A percentile compares a stretch with the other conserved stretches of the same genome.
Evolutionary conservation across 2,113 vertebrate species (phyloP).

Genomic region (Pachyramphus minor): DNA sequence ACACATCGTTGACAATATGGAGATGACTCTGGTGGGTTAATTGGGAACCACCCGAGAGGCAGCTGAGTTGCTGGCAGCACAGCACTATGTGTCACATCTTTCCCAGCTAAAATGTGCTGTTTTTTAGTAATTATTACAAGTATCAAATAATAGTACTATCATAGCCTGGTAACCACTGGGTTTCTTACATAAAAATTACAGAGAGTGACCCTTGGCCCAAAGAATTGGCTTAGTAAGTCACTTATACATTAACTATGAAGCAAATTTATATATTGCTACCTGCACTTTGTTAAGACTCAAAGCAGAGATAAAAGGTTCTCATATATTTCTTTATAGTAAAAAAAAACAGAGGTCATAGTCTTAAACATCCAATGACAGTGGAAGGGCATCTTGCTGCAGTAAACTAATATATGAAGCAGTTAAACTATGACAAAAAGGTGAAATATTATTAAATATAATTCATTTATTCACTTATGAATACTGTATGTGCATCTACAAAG

Average conservation of each 20-base stretch:
- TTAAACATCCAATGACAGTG: slow-evolving; percentile 1
- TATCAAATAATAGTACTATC: background rate
- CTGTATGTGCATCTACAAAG: slow-evolving; percentile 56
- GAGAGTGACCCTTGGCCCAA: background rate
- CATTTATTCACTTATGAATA: slow-evolving; percentile 69
- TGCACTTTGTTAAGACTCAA: slow-evolving; percentile 40
- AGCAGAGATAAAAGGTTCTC: background rate
- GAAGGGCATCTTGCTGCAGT: slow-evolving; percentile 29
- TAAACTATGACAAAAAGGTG: slow-evolving; percentile 56
- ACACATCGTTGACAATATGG: background rate
- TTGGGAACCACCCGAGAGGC: background rate
- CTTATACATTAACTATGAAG: slow-evolving; percentile 16
- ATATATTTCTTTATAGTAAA: background rate
- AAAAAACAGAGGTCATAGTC: background rate
- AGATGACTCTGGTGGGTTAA: background rate
- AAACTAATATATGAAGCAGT: slow-evolving; percentile 17
- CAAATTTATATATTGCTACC: slow-evolving; percentile 46
- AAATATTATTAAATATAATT: slow-evolving; percentile 60
- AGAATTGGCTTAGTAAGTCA: slow-evolving; percentile 36
- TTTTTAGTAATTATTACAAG: slow-evolving; percentile 31
- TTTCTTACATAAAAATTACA: slow-evolving; percentile 14
- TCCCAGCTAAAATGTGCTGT: background rate
- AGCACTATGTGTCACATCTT: background rate
- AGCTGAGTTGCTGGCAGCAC: background rate
- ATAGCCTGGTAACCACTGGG: background rate